Base-by-base conservation (phyloP, 2,797 vertebrate species). In the Sebastolobus altivelis region DNA sequence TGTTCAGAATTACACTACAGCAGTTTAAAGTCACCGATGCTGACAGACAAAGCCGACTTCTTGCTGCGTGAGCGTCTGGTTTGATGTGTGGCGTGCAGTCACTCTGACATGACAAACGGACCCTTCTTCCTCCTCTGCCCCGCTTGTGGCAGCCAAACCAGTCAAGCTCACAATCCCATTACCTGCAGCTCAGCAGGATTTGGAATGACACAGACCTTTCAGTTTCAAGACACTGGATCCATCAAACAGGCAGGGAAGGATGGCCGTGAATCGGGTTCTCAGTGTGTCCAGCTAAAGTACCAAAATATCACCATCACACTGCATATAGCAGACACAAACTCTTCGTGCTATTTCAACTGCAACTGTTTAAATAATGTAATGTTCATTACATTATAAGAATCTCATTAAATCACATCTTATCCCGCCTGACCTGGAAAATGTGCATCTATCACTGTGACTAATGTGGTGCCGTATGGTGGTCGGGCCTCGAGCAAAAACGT, bases 121-220 rank as follows among this genome's bases (percentile, higher is more conserved):
- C 61, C 72, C 33, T 33, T 86, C 70, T 74, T 81, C 66, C 63
- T 80, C 63, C 55, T 69, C 38, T 72, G 67, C n/a, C 35, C 73
- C 38, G 18, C 65, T 67, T 58, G 74, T 60, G 58, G 40, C 43
- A 65, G 75, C 76, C 56, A 72, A 83, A 83, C 49, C 72, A 71
- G 59, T 79, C 76, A 56, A 40, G 80, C 79, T 84, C 77, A 82
- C 79, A 79, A 77, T 83, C 84, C 79, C 46, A 74, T 71, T 84
- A 80, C 69, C 74, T 69, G 74, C 72, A 72, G 79, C 82, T 84
- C 81, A 86, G 84, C 74, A 70, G 88, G 79, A 89, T 88, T 86
- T 78, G 25, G 75, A 61, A 68, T 68, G 84, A 81, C 82, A 82
- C 3, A 25, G 68, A 55, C 81, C 75, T 75, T 75, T 86, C 73